Percentiles rank a stretch among this genome's conserved stretches.
These are phyloP conservation scores for Rhagium mordax DNA, from an alignment of 2,888 invertebrate species.

Conservation along the genomic window DNA sequence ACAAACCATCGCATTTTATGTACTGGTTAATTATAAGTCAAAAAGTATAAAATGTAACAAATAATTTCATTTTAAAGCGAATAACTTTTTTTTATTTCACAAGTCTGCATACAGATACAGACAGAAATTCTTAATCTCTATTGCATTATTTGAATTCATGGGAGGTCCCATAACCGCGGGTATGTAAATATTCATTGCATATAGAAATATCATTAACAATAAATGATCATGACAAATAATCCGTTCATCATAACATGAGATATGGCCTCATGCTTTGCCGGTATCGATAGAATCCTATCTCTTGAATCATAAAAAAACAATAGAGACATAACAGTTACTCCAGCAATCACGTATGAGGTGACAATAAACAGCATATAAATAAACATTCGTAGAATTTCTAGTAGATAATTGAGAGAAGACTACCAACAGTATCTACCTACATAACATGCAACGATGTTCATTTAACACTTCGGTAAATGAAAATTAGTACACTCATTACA, in stretches of 20 bases:
- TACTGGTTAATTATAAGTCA: too few species aligned
- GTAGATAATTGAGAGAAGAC: constrained; percentile 23
- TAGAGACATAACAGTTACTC: constrained; percentile 58
- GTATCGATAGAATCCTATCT: constrained; percentile 43
- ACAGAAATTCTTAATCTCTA: background rate
- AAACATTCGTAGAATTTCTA: constrained; percentile 33
- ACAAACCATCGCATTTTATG: too few species aligned
- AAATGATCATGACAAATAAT: constrained; percentile 22
- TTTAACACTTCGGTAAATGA: background rate
- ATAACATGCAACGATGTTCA: background rate
- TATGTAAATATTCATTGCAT: constrained; percentile 12
- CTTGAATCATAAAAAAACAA: constrained; percentile 52
- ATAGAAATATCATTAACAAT: constrained; percentile 10
- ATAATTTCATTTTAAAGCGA: too few species aligned
- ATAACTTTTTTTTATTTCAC: too few species aligned
- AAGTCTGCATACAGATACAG: too few species aligned
- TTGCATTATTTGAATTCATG: constrained; percentile 4
- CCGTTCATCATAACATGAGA: constrained; percentile 31
- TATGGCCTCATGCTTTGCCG: constrained; percentile 13
- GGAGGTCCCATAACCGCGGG: constrained; percentile 17
- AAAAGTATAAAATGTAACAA: too few species aligned
- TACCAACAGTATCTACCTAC: background rate
- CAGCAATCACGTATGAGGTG: constrained; percentile 53
- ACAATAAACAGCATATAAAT: constrained; percentile 51
- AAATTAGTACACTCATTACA: too few species aligned